A percentile compares a stretch with the other conserved stretches of the same genome.
These are phyloP conservation scores for Anarsia innoxiella DNA, from an alignment of 2,888 invertebrate genomes.

Conservation along the genomic window DNA sequence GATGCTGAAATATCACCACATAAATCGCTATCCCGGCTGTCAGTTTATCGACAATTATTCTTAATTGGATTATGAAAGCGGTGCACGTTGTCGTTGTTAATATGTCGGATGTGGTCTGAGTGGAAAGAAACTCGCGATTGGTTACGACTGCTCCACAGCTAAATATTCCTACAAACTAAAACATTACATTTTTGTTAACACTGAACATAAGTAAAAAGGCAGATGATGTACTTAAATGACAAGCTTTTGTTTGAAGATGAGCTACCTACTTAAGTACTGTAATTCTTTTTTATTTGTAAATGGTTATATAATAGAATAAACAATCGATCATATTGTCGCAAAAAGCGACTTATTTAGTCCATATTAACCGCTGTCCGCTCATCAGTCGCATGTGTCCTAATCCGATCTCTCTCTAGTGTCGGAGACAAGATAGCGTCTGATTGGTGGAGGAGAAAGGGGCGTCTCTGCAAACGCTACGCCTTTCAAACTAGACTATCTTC, in stretches of 20 bases:
- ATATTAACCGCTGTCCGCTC: conserved; percentile 14
- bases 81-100: conserved; percentile 36
- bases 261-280: too few species aligned
- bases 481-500: too few species aligned
- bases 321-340: too few species aligned
- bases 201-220: too few species aligned
- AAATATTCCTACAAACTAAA: too few species aligned
- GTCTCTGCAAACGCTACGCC: conserved; percentile 41
- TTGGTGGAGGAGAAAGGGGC: conserved; percentile 62
- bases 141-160: not conserved
- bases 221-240: too few species aligned
- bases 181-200: too few species aligned
- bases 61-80: conserved; percentile 75
- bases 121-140: conserved; percentile 23
- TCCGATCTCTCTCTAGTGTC: conserved; percentile 31
- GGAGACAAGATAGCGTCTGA: conserved; percentile 46
- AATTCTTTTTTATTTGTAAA: too few species aligned
- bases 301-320: too few species aligned
- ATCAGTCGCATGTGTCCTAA: conserved; percentile 13
- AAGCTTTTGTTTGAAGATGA: too few species aligned
- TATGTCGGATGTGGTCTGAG: conserved; percentile 20
- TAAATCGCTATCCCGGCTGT: conserved; percentile 70
- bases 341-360: too few species aligned
- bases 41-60: conserved; percentile 75
- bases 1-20: conserved; percentile 72